phyloP scores from a whole-genome alignment of 53 echinoderm and acorn worm species.

The Holothuria scabra region DNA sequence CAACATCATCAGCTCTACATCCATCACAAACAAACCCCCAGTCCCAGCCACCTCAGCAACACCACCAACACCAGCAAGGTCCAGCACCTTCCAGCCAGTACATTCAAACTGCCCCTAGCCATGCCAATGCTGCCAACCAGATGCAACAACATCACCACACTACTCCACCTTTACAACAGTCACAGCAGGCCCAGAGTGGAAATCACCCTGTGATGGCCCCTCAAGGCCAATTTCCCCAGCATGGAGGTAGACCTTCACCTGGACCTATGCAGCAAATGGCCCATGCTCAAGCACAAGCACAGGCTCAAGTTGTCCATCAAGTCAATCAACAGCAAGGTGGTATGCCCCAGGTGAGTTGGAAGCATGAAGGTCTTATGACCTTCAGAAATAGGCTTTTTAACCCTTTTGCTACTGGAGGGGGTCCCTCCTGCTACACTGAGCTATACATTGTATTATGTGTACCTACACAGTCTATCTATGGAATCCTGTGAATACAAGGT shows the following conservation, averaged over 20 bases:
- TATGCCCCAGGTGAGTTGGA: conserved; percentile 47
- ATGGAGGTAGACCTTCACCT: conserved; percentile 66
- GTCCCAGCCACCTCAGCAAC: conserved; percentile 40
- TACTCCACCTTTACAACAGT: conserved; percentile 57
- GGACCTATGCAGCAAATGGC: conserved; percentile 64
- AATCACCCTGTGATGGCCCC: conserved; percentile 67
- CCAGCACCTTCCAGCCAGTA: conserved; percentile 64
- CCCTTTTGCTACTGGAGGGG: no score
- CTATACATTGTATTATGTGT: no score
- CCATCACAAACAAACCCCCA: conserved; percentile 40
- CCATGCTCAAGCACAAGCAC: conserved; percentile 59
- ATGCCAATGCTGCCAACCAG: conserved; percentile 65
- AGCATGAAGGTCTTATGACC: no score
- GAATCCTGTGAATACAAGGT: no score
- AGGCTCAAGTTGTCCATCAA: conserved; percentile 20
- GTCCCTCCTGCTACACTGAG: no score
- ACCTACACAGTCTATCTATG: no score
- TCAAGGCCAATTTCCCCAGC: conserved; percentile 60
- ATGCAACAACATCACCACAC: conserved; percentile 70
- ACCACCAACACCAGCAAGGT: conserved; percentile 37
- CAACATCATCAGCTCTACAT: not conserved
- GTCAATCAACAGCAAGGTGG: conserved; percentile 54
- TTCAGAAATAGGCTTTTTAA: no score
- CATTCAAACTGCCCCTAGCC: conserved; percentile 64
- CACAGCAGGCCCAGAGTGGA: conserved; percentile 63